Conservation (phyloP, 2,797 vertebrate species). For the Mus spretus region DNA sequence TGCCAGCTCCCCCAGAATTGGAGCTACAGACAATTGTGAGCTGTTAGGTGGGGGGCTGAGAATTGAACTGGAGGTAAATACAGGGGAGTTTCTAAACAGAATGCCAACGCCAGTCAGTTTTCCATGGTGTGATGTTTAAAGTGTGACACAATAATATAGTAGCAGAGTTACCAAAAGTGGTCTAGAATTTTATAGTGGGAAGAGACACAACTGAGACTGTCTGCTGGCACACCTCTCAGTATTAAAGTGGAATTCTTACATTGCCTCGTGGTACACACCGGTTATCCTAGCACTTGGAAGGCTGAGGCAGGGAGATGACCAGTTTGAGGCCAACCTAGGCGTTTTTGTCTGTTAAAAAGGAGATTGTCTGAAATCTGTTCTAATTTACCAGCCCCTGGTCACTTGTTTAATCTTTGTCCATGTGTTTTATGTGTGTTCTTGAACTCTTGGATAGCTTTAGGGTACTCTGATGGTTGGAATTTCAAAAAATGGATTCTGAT, state of each 20-base stretch:
- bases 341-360: neutral
- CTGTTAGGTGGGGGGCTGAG: neutral
- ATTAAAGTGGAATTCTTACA: neutral
- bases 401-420: neutral
- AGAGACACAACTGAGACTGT: neutral
- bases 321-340: neutral
- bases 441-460: neutral
- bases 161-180: neutral
- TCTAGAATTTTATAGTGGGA: conserved; percentile 19
- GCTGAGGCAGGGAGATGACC: neutral
- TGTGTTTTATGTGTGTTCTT: neutral
- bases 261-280: neutral
- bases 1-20: neutral
- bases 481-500: neutral
- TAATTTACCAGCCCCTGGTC: neutral
- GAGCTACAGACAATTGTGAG: neutral
- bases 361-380: neutral
- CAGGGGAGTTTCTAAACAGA: conserved; percentile 6
- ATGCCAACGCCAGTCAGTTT: neutral
- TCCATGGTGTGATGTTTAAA: neutral
- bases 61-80: neutral
- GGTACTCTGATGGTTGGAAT: neutral
- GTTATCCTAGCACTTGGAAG: neutral
- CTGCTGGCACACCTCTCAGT: neutral
- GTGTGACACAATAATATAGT: neutral